Percentiles rank a stretch among this genome's conserved stretches.
Evolutionary conservation across 2,888 invertebrate genomes (phyloP).

Genomic region (Noctua fimbriata): DNA sequence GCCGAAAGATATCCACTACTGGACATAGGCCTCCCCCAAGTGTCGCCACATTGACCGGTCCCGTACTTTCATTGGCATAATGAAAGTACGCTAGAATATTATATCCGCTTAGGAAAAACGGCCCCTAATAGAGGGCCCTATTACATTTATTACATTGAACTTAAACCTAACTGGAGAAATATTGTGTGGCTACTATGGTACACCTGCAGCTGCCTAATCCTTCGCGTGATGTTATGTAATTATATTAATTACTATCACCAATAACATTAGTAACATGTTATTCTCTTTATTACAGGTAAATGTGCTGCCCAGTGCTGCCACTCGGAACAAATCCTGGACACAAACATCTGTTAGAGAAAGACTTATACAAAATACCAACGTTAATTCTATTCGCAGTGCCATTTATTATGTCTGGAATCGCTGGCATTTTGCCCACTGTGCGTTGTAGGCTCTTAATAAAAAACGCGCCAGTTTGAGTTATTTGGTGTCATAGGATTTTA

Average conservation of each 20-base stretch:
- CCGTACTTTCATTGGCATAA: neutral
- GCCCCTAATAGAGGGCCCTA: too few species aligned
- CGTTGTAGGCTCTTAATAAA: conserved; percentile 59
- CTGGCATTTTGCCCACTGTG: conserved; percentile 80
- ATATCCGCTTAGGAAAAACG: neutral
- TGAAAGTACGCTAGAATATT: neutral
- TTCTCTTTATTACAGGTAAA: conserved; percentile 78
- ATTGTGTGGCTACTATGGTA: too few species aligned
- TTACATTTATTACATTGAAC: too few species aligned
- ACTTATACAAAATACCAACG: conserved; percentile 66
- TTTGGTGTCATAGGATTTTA: conserved; percentile 10
- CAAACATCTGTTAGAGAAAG: conserved; percentile 68
- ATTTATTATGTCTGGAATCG: conserved; percentile 78
- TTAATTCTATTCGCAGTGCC: conserved; percentile 78
- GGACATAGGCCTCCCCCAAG: too few species aligned
- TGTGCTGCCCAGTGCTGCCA: conserved; percentile 33
- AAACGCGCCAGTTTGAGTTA: conserved; percentile 19
- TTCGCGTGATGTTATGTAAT: neutral
- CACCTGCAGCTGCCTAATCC: too few species aligned
- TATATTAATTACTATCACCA: neutral
- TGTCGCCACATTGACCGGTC: too few species aligned
- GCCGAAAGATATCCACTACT: too few species aligned
- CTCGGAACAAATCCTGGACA: conserved; percentile 40
- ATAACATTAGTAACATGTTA: conserved; percentile 33
- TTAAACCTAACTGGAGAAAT: too few species aligned